Conservation (phyloP, 2,113 vertebrate species). For the Trematocara variabile region DNA sequence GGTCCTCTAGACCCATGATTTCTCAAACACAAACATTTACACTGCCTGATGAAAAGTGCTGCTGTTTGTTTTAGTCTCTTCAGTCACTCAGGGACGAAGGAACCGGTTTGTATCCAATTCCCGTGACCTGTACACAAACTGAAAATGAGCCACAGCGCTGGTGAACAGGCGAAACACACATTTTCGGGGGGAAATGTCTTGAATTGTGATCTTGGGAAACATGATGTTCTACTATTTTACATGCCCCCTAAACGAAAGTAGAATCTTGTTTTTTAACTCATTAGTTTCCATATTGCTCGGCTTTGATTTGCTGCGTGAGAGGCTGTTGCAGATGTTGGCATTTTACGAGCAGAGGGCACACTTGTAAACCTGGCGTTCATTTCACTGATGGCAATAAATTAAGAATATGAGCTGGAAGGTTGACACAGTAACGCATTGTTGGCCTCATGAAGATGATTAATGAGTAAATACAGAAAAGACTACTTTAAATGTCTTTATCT, state of each 20-base stretch:
- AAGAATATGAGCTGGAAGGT: conserved; percentile 27
- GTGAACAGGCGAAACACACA: not conserved
- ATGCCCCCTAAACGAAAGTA: not conserved
- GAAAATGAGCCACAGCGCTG: not conserved
- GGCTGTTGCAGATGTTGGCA: not conserved
- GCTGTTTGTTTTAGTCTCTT: conserved; percentile 24
- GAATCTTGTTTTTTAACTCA: not conserved
- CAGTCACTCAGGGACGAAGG: not conserved
- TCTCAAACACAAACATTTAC: conserved; percentile 26
- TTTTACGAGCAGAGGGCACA: conserved; percentile 28
- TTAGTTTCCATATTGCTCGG: not conserved
- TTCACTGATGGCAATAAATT: conserved; percentile 34
- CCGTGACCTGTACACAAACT: not conserved
- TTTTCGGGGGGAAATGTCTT: accelerated
- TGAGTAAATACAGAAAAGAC: not conserved
- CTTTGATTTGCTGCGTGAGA: conserved; percentile 5
- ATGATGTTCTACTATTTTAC: not conserved
- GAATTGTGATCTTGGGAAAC: not conserved
- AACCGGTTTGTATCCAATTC: not conserved
- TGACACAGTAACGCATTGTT: not conserved
- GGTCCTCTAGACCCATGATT: not conserved
- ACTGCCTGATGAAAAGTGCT: conserved; percentile 1
- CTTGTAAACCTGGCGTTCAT: conserved; percentile 45
- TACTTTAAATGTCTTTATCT: not conserved
- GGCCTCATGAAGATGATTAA: conserved; percentile 2